Conservation (phyloP, 1,140 invertebrate genomes). For the Drosophila quadrilineata region DNA sequence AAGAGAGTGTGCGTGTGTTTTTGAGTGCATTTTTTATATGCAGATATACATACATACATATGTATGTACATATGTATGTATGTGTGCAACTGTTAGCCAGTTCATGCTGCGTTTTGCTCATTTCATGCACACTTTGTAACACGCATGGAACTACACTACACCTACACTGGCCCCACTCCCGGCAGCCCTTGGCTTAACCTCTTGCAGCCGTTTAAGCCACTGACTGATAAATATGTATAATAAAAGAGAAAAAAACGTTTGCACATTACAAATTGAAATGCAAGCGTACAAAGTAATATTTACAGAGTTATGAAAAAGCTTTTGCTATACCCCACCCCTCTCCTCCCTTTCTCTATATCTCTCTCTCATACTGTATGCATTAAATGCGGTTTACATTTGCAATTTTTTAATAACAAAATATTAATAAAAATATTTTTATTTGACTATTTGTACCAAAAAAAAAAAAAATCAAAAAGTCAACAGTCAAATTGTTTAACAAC, state of each 20-base stretch:
- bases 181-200: not conserved
- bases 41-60: too few species aligned
- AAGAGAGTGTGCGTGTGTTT: not conserved
- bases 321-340: too few species aligned
- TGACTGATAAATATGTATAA: too few species aligned
- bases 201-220: too few species aligned
- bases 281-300: conserved; percentile 58
- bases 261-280: conserved; percentile 54
- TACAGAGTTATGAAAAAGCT: conserved; percentile 52
- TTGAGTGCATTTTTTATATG: too few species aligned
- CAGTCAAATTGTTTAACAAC: conserved; percentile 66
- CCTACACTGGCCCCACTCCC: not conserved
- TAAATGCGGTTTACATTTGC: conserved; percentile 25
- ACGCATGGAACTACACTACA: not conserved
- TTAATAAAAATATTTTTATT: conserved; percentile 58
- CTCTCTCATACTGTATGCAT: not conserved
- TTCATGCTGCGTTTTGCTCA: conserved; percentile 36
- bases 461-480: too few species aligned
- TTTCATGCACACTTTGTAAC: conserved; percentile 50
- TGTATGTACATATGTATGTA: too few species aligned
- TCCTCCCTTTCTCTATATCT: too few species aligned
- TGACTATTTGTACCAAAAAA: conserved; percentile 31
- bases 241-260: conserved; percentile 6
- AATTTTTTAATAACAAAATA: conserved; percentile 59
- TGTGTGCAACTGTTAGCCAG: conserved; percentile 5